These are phyloP conservation scores for Phyto melanocephala DNA, from an alignment of 2,888 invertebrate species.

Conservation along the genomic window DNA sequence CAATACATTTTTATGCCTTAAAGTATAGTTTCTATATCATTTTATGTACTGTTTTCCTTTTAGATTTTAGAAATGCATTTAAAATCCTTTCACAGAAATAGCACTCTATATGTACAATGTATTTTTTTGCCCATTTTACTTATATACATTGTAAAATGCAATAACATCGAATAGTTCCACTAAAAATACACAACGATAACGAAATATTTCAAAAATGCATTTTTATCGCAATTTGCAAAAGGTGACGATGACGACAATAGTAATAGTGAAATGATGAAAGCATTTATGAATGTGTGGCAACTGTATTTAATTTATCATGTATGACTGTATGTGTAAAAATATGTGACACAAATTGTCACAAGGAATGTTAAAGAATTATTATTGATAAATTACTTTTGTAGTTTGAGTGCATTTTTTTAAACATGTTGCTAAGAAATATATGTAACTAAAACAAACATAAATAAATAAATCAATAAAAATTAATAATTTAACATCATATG, in stretches of 20 bases:
- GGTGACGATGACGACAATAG: constrained; percentile 47
- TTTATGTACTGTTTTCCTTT: constrained; percentile 1
- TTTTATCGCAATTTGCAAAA: constrained; percentile 54
- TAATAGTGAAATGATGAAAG: constrained; percentile 4
- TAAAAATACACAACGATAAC: constrained; percentile 1
- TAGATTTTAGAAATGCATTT: constrained; percentile 53
- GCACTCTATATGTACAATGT: background rate
- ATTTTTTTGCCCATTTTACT: constrained; percentile 14
- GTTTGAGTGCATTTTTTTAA: no score
- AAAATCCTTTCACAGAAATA: constrained; percentile 46
- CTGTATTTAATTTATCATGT: constrained; percentile 18
- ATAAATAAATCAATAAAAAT: no score
- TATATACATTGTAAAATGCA: constrained; percentile 10
- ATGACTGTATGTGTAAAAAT: constrained; percentile 9
- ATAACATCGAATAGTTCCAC: background rate
- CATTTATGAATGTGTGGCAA: constrained; percentile 50
- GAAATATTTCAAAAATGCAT: constrained; percentile 55
- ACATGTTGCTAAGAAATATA: no score
- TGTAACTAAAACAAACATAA: no score
- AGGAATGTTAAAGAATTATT: constrained; percentile 47
- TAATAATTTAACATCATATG: no score
- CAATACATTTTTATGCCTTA: background rate
- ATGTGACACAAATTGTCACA: constrained; percentile 28
- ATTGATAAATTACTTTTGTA: constrained; percentile 29
- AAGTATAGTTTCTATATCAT: constrained; percentile 39